Percentiles rank a stretch among this genome's conserved stretches.
Conservation (phyloP, 2,888 invertebrate genomes). For the Seira musarum region DNA sequence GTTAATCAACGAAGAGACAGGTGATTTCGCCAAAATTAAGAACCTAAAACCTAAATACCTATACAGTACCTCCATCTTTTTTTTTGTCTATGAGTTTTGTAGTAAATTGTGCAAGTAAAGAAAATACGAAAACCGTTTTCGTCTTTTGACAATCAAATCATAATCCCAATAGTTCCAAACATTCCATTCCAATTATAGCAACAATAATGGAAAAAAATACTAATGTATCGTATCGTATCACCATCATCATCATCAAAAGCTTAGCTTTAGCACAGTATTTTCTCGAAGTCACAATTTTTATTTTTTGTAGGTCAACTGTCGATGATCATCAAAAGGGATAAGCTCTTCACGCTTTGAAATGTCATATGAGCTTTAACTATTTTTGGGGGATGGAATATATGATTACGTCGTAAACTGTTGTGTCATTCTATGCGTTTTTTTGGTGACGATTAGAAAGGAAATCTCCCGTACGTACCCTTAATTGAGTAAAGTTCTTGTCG, state of each 20-base stretch:
- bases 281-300: no score
- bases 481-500: not conserved
- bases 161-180: no score
- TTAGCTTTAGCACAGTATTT: not conserved
- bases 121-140: no score
- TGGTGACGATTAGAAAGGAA: slow-evolving; percentile 14
- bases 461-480: not conserved
- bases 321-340: slow-evolving; percentile 27
- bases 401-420: slow-evolving; percentile 9
- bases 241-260: no score
- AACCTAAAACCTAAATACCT: no score
- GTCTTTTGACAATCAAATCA: no score
- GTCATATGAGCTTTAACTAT: slow-evolving; percentile 29
- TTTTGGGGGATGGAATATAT: no score
- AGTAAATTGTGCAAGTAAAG: no score
- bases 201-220: not conserved
- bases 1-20: no score
- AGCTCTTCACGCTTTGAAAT: slow-evolving; percentile 33
- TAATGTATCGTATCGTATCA: not conserved
- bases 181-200: not conserved
- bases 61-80: no score
- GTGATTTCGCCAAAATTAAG: no score
- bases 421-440: slow-evolving; percentile 10
- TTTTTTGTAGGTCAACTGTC: slow-evolving; percentile 41
- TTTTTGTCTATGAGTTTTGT: no score